A percentile compares a stretch with the other conserved stretches of the same genome.
Evolutionary conservation across 2,797 vertebrate genomes (phyloP).

Genomic region (Champsocephalus gunnari): DNA sequence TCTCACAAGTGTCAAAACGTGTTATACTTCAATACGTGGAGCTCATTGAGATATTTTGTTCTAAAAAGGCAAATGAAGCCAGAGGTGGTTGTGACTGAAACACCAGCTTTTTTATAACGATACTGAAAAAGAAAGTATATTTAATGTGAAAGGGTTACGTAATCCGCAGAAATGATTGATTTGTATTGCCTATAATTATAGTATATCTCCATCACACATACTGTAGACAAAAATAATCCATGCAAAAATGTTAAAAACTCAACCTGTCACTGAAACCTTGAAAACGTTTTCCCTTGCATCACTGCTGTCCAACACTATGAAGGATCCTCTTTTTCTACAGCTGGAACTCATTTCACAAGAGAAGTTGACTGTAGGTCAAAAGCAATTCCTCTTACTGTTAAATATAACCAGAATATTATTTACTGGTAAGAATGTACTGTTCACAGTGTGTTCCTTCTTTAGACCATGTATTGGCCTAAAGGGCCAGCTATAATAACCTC

Average conservation of each 20-base stretch:
- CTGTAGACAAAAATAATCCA: constrained; percentile 4
- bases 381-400: constrained; percentile 10
- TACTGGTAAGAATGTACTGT: constrained; percentile 13
- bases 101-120: background rate
- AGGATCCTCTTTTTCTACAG: background rate
- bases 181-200: background rate
- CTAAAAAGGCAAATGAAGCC: background rate
- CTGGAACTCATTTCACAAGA: constrained; percentile 3
- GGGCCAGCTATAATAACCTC: background rate
- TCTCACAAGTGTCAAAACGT: background rate
- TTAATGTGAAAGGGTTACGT: background rate
- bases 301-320: background rate
- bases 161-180: background rate
- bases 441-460: background rate
- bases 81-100: background rate
- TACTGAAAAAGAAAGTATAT: background rate
- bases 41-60: background rate
- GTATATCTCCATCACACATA: background rate
- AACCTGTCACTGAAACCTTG: background rate
- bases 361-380: constrained; percentile 14
- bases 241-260: background rate
- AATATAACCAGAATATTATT: constrained; percentile 21
- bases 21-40: background rate
- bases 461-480: constrained; percentile 8
- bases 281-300: background rate